Conservation (phyloP, 2,113 vertebrate species). For the Zosterops pallidus region DNA sequence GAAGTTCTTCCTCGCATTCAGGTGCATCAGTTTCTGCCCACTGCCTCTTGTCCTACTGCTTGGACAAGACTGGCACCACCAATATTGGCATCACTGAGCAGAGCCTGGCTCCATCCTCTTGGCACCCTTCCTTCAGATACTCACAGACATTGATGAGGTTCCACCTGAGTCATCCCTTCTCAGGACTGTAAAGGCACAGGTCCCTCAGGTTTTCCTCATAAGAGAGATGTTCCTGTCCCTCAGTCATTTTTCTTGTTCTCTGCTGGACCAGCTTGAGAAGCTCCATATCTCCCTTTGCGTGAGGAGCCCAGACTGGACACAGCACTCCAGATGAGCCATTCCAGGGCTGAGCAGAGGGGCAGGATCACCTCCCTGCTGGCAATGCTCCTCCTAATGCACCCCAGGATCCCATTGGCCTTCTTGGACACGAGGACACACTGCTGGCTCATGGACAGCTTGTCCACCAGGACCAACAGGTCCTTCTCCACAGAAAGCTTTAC, state of each 20-base stretch:
- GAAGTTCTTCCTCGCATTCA: neutral
- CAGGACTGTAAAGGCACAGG: neutral
- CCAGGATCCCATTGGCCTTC: accelerated
- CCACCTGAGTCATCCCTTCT: neutral
- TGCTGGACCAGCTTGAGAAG: accelerated
- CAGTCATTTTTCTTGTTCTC: too few relatives aligned
- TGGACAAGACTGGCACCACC: neutral
- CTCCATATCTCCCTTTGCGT: neutral
- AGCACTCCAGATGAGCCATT: neutral
- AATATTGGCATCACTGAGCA: accelerated
- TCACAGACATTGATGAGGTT: too few relatives aligned
- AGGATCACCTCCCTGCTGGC: neutral
- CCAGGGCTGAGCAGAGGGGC: neutral
- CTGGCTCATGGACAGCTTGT: neutral
- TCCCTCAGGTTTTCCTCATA: neutral
- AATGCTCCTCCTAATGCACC: neutral
- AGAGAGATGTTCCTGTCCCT: neutral
- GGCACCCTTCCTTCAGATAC: neutral
- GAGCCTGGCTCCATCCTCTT: neutral
- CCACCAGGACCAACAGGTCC: accelerated
- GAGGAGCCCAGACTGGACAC: neutral
- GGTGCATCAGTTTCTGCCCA: neutral
- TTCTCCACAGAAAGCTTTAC: neutral
- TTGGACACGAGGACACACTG: accelerated
- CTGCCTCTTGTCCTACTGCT: neutral